These are phyloP conservation scores for Odontomachus brunneus DNA, from an alignment of 1,140 invertebrate species.

Conservation along the genomic window DNA sequence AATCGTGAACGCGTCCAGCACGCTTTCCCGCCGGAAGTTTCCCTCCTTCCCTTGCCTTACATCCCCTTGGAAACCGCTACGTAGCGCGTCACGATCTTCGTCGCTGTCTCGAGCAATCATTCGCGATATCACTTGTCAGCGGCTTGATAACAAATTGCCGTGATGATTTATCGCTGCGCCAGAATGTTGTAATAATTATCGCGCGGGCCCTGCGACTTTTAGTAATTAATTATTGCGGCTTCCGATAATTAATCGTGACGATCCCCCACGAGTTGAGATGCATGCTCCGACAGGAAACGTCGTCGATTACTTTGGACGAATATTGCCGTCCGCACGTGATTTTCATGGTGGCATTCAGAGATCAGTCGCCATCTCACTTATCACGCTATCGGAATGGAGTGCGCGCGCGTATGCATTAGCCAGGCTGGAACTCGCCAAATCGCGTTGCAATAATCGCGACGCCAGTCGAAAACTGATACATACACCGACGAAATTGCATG, in stretches of 20 bases:
- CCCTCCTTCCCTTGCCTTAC: neutral
- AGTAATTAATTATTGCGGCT: slow-evolving; percentile 30
- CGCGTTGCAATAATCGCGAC: slow-evolving; percentile 19
- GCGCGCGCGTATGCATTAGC: slow-evolving; percentile 6
- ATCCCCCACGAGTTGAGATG: neutral
- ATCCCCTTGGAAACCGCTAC: slow-evolving; percentile 5
- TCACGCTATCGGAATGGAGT: neutral
- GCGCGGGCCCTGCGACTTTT: neutral
- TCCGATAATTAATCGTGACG: slow-evolving; percentile 35
- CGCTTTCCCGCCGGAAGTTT: slow-evolving; percentile 14
- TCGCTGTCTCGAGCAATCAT: slow-evolving; percentile 14
- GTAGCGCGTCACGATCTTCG: slow-evolving; percentile 1
- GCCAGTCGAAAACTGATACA: slow-evolving; percentile 37
- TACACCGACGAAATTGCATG: slow-evolving; percentile 32
- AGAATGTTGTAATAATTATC: slow-evolving; percentile 25
- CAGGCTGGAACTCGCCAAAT: slow-evolving; percentile 2
- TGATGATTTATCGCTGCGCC: slow-evolving; percentile 24
- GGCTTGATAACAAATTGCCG: slow-evolving; percentile 15
- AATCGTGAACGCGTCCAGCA: neutral
- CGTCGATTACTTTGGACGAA: neutral
- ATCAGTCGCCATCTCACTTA: neutral
- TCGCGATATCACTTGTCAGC: slow-evolving; percentile 26
- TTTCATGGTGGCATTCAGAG: too few relatives aligned
- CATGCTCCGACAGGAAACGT: neutral
- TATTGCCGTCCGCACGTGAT: neutral